phyloP scores from a whole-genome alignment of 2,113 vertebrate species.

The Erythrocercus mccallii region DNA sequence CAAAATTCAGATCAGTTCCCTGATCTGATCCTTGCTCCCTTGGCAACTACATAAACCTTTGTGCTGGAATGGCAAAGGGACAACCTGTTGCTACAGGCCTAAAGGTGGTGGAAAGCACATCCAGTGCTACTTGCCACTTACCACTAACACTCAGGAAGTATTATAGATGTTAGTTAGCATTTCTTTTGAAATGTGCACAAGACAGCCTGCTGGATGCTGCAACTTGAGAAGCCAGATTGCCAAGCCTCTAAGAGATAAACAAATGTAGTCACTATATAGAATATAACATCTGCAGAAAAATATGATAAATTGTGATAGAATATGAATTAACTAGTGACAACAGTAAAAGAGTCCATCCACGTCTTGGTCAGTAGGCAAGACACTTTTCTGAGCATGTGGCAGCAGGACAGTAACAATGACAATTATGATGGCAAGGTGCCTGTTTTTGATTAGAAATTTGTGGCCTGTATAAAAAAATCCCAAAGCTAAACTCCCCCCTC shows the following conservation, averaged over 20 bases:
- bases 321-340: background rate
- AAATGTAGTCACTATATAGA: background rate
- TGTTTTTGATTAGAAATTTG: background rate
- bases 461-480: background rate
- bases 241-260: background rate
- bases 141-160: background rate
- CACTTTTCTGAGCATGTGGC: background rate
- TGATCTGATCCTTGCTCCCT: background rate
- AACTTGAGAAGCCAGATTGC: background rate
- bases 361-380: background rate
- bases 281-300: rapidly evolving
- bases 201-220: background rate
- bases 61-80: background rate
- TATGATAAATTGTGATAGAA: rapidly evolving
- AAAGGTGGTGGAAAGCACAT: background rate
- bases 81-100: background rate
- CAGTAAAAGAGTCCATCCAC: background rate
- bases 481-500: background rate
- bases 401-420: background rate
- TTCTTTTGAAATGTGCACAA: background rate
- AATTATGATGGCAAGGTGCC: rapidly evolving
- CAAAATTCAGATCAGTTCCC: background rate
- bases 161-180: background rate
- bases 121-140: background rate
- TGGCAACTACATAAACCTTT: background rate